Evolutionary conservation across 1,140 invertebrate genomes (phyloP).

Genomic region (Macrobrachium nipponense): DNA sequence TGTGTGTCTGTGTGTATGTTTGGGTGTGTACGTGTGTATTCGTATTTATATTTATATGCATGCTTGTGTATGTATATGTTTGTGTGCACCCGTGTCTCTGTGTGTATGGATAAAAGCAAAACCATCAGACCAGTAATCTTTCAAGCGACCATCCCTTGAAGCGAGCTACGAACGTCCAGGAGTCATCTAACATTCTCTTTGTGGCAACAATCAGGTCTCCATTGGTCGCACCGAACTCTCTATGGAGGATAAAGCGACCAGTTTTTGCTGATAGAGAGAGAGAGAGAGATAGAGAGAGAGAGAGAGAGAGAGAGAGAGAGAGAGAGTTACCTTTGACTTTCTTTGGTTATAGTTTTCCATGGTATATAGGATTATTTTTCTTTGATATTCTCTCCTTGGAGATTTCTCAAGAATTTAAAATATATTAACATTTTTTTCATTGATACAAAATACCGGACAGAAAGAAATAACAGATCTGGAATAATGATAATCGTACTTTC

Average conservation of each 20-base stretch:
- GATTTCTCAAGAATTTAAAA: no score
- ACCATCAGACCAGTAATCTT: background rate
- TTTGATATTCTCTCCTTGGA: no score
- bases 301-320: background rate
- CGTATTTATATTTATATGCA: background rate
- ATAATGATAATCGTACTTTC: no score
- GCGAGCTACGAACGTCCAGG: no score
- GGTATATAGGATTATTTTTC: no score
- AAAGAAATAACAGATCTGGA: no score
- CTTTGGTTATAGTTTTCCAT: no score
- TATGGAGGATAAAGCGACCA: background rate
- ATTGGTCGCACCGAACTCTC: background rate
- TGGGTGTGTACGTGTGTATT: background rate
- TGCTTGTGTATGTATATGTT: background rate
- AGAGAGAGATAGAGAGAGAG: conserved; percentile 7
- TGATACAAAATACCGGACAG: no score
- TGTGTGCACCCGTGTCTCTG: background rate
- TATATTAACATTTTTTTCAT: no score
- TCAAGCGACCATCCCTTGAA: no score
- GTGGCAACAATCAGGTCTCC: background rate
- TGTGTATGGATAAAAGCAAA: background rate
- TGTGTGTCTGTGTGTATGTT: background rate
- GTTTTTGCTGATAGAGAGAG: background rate
- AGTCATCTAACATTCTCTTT: no score
- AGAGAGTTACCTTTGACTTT: background rate